phyloP scores from a whole-genome alignment of 2,797 vertebrate species.

The Sebastes minor region DNA sequence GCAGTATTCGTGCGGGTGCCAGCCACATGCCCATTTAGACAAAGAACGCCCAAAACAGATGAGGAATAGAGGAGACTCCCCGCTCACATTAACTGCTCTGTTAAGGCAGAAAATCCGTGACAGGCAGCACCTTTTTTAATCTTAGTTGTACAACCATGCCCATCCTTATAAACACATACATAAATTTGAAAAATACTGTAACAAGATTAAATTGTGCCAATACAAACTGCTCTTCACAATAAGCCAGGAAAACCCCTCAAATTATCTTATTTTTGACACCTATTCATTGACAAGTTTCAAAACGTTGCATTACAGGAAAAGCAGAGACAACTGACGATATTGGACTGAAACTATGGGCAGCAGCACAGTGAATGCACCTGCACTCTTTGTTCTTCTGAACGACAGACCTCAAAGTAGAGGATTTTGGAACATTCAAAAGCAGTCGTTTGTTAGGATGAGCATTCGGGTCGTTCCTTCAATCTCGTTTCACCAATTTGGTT shows the following conservation, averaged over 20 bases:
- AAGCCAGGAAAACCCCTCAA: background rate
- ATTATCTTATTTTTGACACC: background rate
- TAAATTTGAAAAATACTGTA: background rate
- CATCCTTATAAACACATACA: background rate
- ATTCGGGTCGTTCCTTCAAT: background rate
- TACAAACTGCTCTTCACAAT: background rate
- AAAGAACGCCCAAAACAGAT: background rate
- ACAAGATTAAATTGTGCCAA: background rate
- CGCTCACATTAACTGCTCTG: background rate
- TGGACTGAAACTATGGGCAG: constrained; percentile 28
- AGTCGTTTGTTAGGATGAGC: background rate
- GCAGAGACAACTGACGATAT: background rate
- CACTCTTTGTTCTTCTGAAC: background rate
- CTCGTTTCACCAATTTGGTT: background rate
- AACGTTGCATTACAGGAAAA: background rate
- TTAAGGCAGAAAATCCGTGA: background rate
- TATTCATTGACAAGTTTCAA: background rate
- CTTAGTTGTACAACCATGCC: background rate
- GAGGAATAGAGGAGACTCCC: background rate
- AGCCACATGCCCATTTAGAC: constrained; percentile 24
- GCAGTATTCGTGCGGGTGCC: constrained; percentile 17
- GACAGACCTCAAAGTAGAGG: background rate
- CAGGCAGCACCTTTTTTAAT: background rate
- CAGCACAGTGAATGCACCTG: background rate
- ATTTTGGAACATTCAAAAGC: background rate